These are phyloP conservation scores for Heliocidaris tuberculata DNA, from an alignment of 35 echinoderm and acorn worm genomes.

Conservation along the genomic window DNA sequence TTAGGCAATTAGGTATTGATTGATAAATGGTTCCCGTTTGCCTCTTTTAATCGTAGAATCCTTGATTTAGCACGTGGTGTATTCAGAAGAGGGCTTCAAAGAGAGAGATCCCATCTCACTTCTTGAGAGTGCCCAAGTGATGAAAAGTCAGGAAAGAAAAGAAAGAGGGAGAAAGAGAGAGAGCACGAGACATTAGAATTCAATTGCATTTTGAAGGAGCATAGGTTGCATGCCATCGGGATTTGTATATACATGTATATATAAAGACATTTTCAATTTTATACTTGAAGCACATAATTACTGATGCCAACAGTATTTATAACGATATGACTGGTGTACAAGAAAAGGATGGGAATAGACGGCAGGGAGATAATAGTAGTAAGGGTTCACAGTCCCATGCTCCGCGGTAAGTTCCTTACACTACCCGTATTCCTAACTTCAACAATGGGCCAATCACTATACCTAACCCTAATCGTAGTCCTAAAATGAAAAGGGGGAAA, in stretches of 20 bases:
- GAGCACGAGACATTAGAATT: not conserved
- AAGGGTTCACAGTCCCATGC: too few species aligned
- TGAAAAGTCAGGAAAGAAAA: not conserved
- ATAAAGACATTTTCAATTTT: not conserved
- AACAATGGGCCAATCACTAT: too few species aligned
- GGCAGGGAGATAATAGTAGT: too few species aligned
- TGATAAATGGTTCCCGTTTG: conserved; percentile 28
- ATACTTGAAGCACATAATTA: too few species aligned
- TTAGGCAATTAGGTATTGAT: conserved; percentile 35
- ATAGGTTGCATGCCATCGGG: not conserved
- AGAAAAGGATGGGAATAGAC: too few species aligned
- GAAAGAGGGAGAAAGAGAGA: not conserved
- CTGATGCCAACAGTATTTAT: too few species aligned
- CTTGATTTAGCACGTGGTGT: conserved; percentile 38
- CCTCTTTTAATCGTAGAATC: conserved; percentile 10
- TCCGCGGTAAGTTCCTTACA: too few species aligned
- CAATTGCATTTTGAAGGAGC: not conserved
- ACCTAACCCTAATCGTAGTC: too few species aligned
- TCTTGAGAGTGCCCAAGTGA: not conserved
- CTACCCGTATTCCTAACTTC: too few species aligned
- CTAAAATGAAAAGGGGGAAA: too few species aligned
- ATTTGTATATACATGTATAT: not conserved
- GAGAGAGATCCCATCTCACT: not conserved
- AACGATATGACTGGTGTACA: too few species aligned
- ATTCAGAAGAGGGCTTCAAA: not conserved